Percentiles rank a stretch among this genome's conserved stretches.
Conservation (phyloP, 2,888 invertebrate species). For the Dorcus parallelipipedus region DNA sequence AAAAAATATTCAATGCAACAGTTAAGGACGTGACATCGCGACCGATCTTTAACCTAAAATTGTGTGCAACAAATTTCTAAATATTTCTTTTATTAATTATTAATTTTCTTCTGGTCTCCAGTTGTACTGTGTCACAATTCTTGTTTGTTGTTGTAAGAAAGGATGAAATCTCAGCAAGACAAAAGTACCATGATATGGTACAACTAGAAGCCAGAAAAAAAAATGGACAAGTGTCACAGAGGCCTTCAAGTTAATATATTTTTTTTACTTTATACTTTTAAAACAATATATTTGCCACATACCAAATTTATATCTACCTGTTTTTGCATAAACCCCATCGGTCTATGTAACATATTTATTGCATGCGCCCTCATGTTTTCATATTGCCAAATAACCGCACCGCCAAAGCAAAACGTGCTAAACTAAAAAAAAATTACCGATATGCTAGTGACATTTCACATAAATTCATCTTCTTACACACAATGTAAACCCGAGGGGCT, state of each 20-base stretch:
- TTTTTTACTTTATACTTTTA: too few species aligned
- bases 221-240: too few species aligned
- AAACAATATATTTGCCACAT: neutral
- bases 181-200: too few species aligned
- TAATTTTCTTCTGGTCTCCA: neutral
- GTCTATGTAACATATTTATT: constrained; percentile 52
- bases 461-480: constrained; percentile 51
- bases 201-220: too few species aligned
- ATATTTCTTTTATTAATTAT: neutral
- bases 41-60: too few species aligned
- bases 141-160: too few species aligned
- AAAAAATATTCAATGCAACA: constrained; percentile 8
- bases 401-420: constrained; percentile 62
- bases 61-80: too few species aligned
- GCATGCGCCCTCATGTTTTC: constrained; percentile 64
- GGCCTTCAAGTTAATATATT: too few species aligned
- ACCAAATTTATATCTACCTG: constrained; percentile 22
- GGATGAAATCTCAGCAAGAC: too few species aligned
- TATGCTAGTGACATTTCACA: neutral
- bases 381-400: constrained; percentile 86
- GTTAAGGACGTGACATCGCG: too few species aligned
- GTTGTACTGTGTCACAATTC: too few species aligned
- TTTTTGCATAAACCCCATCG: constrained; percentile 53
- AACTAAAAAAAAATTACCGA: constrained; percentile 37
- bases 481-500: constrained; percentile 63